A percentile compares a stretch with the other conserved stretches of the same genome.
These are phyloP conservation scores for Drosophila mayri DNA, from an alignment of 1,140 invertebrate species.

Conservation along the genomic window DNA sequence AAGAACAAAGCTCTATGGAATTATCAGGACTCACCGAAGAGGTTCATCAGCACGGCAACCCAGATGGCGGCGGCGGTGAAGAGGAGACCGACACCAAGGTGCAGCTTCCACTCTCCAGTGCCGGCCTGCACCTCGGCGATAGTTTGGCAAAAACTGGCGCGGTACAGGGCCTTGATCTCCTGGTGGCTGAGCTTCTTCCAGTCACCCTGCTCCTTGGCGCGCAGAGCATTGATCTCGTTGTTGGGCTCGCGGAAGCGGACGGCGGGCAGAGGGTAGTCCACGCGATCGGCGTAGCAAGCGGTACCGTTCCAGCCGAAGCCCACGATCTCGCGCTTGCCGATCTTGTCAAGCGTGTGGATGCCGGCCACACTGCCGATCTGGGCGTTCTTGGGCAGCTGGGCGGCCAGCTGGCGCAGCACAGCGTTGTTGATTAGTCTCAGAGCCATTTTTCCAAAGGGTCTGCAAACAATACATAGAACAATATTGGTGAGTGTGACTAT, in stretches of 20 bases:
- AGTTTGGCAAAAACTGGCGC: constrained; percentile 96
- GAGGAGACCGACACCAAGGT: constrained; percentile 88
- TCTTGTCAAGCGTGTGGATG: constrained; percentile 84
- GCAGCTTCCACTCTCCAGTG: constrained; percentile 95
- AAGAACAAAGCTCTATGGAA: background rate
- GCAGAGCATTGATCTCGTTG: constrained; percentile 89
- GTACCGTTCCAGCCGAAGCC: constrained; percentile 94
- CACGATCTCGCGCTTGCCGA: constrained; percentile 96
- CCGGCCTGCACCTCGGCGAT: constrained; percentile 95
- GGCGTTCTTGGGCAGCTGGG: constrained; percentile 61
- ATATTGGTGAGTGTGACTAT: constrained; percentile 11
- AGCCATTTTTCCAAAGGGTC: constrained; percentile 67
- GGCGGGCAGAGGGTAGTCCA: constrained; percentile 95
- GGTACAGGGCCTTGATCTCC: constrained; percentile 97
- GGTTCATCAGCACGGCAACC: constrained; percentile 89
- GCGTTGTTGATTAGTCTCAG: constrained; percentile 74
- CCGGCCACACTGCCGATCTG: constrained; percentile 73
- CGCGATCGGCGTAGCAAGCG: constrained; percentile 91
- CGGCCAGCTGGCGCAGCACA: constrained; percentile 68
- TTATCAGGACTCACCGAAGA: constrained; percentile 88
- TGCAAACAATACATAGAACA: constrained; percentile 1
- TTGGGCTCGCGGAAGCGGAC: constrained; percentile 92
- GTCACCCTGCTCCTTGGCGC: constrained; percentile 97
- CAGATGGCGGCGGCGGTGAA: constrained; percentile 88
- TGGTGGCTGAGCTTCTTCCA: constrained; percentile 95